Conservation (phyloP, 2,113 vertebrate species). For the Bufo gargarizans region DNA sequence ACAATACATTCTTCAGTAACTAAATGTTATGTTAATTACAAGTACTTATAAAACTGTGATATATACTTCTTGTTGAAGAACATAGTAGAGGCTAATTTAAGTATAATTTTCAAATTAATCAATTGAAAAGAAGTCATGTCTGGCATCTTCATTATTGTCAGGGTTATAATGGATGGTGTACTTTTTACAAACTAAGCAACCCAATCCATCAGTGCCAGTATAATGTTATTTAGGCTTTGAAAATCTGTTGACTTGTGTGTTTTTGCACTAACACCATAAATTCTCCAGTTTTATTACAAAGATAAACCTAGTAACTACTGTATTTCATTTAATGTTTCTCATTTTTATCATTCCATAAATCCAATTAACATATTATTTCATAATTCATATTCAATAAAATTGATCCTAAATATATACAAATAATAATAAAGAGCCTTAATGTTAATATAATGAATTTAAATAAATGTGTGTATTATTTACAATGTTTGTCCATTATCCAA, state of each 20-base stretch:
- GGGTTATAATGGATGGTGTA: slow-evolving; percentile 48
- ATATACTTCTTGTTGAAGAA: slow-evolving; percentile 11
- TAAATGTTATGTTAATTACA: neutral
- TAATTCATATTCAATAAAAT: neutral
- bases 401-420: neutral
- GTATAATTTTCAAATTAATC: slow-evolving; percentile 57
- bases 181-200: slow-evolving; percentile 57
- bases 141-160: slow-evolving; percentile 58
- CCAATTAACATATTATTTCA: neutral
- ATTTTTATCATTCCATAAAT: slow-evolving; percentile 25
- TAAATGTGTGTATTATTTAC: too few relatives aligned
- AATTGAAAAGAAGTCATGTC: slow-evolving; percentile 55
- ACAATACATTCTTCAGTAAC: neutral
- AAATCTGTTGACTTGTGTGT: slow-evolving; percentile 54
- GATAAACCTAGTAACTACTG: slow-evolving; percentile 17
- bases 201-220: slow-evolving; percentile 57
- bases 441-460: too few relatives aligned
- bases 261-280: slow-evolving; percentile 50
- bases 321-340: neutral
- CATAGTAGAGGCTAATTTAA: slow-evolving; percentile 45
- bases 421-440: too few relatives aligned
- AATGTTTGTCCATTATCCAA: too few relatives aligned
- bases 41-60: slow-evolving; percentile 3
- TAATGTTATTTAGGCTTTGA: slow-evolving; percentile 53
- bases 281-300: slow-evolving; percentile 45